phyloP scores from a whole-genome alignment of 2,113 vertebrate genomes.

The Nettapus auritus region DNA sequence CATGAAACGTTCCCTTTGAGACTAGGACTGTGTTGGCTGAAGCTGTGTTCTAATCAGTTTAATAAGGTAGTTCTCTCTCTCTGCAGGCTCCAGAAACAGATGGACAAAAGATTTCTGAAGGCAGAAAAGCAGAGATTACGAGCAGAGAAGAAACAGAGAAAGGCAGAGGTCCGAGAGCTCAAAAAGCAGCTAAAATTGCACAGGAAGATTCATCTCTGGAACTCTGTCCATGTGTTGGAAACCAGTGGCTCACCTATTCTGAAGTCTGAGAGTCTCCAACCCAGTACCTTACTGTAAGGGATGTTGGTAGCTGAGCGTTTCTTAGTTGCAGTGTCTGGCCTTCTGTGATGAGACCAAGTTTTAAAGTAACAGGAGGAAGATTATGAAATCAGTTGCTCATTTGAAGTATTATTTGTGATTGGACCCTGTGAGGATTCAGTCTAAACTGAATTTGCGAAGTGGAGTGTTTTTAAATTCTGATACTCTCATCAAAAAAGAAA shows the following conservation, averaged over 20 bases:
- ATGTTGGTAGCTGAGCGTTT: background rate
- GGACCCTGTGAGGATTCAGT: background rate
- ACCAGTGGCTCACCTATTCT: slow-evolving; percentile 35
- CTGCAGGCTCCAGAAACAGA: slow-evolving; percentile 90
- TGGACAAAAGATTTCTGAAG: slow-evolving; percentile 94
- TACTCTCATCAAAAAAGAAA: no score
- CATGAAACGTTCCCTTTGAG: background rate
- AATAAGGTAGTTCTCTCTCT: background rate
- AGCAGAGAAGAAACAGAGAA: slow-evolving; percentile 94
- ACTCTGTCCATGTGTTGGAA: slow-evolving; percentile 83
- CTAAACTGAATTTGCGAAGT: background rate
- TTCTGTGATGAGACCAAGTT: background rate
- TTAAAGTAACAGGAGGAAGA: background rate
- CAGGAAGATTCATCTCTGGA: slow-evolving; percentile 92
- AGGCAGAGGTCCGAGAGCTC: slow-evolving; percentile 95
- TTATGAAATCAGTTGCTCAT: background rate
- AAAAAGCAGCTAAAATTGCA: slow-evolving; percentile 97
- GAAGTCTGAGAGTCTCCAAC: slow-evolving; percentile 78
- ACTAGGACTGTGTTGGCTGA: background rate
- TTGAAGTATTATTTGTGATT: background rate
- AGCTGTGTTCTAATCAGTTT: background rate
- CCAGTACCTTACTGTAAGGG: slow-evolving; percentile 75
- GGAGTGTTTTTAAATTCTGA: no score
- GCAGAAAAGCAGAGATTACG: slow-evolving; percentile 94
- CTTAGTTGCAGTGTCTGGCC: background rate